A percentile compares a stretch with the other conserved stretches of the same genome.
Conservation (phyloP, 2,113 vertebrate genomes). For the Oryzias melastigma region DNA sequence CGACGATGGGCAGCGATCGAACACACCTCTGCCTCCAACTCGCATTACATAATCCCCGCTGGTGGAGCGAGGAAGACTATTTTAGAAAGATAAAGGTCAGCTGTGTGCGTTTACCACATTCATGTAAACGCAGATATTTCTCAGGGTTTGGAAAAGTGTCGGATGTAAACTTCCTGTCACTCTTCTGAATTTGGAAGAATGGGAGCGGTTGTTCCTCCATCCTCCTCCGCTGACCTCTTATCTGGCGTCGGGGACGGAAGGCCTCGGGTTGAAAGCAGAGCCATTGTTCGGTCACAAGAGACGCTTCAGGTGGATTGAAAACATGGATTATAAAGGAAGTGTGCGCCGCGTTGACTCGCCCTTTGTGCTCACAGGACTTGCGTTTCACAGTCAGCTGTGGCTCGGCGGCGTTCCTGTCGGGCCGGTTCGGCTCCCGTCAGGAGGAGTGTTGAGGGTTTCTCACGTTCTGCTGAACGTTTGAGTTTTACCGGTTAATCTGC, state of each 20-base stretch:
- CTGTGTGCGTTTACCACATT: conserved; percentile 1
- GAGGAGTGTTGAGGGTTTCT: neutral
- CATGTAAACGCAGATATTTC: neutral
- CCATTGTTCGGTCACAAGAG: conserved; percentile 35
- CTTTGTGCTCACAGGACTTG: conserved; percentile 50
- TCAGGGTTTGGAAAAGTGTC: conserved; percentile 14
- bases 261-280: conserved; percentile 41
- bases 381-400: conserved; percentile 31
- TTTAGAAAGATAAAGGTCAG: conserved; percentile 3
- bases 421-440: conserved; percentile 49
- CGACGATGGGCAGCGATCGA: conserved; percentile 38
- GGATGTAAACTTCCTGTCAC: conserved; percentile 19
- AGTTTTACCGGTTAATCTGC: no score
- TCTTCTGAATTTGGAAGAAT: conserved; percentile 43
- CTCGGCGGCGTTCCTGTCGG: conserved; percentile 22
- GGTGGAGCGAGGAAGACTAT: conserved; percentile 9
- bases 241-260: conserved; percentile 18
- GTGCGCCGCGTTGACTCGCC: conserved; percentile 49
- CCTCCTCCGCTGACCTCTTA: conserved; percentile 38
- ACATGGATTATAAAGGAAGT: conserved; percentile 51
- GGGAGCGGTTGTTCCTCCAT: conserved; percentile 48
- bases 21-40: conserved; percentile 27
- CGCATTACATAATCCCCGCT: conserved; percentile 33
- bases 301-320: conserved; percentile 49
- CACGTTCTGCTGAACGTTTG: no score